These are phyloP conservation scores for Borostomias antarcticus DNA, from an alignment of 2,797 vertebrate species.

Conservation along the genomic window DNA sequence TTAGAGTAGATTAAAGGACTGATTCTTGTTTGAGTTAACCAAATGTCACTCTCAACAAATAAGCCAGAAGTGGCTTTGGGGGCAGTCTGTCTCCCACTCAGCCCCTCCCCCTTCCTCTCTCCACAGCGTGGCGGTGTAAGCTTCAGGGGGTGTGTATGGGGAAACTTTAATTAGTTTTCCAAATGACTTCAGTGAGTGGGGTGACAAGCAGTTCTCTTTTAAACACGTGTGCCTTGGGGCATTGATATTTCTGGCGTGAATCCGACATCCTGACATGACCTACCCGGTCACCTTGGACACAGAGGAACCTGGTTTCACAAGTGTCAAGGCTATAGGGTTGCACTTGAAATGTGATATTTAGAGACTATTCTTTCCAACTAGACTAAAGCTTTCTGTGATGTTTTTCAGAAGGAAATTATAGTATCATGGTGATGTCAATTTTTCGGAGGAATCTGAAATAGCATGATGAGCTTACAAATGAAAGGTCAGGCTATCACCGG, in stretches of 20 bases:
- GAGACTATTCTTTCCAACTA: not conserved
- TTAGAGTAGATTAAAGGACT: conserved; percentile 39
- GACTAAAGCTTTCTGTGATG: too few relatives aligned
- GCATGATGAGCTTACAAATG: not conserved
- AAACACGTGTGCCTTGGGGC: conserved; percentile 30
- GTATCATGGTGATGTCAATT: too few relatives aligned
- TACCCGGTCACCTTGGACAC: conserved; percentile 34
- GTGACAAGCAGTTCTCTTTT: conserved; percentile 42
- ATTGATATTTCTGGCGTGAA: conserved; percentile 12
- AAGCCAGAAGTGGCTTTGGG: conserved; percentile 35
- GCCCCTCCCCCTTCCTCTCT: conserved; percentile 4
- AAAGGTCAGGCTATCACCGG: conserved; percentile 6
- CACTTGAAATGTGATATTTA: not conserved
- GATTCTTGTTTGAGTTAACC: conserved; percentile 42
- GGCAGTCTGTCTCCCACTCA: conserved; percentile 14
- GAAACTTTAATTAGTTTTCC: conserved; percentile 68
- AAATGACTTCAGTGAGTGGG: conserved; percentile 56
- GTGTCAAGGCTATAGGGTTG: conserved; percentile 22
- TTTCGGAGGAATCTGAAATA: not conserved
- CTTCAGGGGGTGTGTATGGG: conserved; percentile 46
- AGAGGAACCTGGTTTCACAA: conserved; percentile 4
- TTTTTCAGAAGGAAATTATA: too few relatives aligned
- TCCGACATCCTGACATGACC: conserved; percentile 28
- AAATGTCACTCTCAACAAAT: conserved; percentile 46
- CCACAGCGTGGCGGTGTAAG: conserved; percentile 29